Evolutionary conservation across 2,888 invertebrate genomes (phyloP).

Genomic region (Acronicta psi): DNA sequence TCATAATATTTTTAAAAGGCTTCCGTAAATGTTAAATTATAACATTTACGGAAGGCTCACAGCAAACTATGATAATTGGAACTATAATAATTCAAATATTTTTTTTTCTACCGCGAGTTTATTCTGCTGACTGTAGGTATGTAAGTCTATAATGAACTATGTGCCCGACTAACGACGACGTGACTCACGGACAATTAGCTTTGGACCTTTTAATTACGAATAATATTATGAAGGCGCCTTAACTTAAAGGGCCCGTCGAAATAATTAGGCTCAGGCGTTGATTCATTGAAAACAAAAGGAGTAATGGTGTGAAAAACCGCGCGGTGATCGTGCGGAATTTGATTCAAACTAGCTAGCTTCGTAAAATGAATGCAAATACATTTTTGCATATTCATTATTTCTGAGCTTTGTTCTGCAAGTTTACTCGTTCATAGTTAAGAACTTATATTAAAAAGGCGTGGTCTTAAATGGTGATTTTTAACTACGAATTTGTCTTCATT

Average conservation of each 20-base stretch:
- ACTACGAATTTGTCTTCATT: slow-evolving; percentile 3
- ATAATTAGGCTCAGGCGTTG: slow-evolving; percentile 81
- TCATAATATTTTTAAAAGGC: no score
- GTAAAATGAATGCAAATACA: slow-evolving; percentile 47
- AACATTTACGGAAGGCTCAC: no score
- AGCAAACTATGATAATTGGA: no score
- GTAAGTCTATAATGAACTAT: slow-evolving; percentile 71
- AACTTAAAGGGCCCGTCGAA: slow-evolving; percentile 74
- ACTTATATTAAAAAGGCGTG: slow-evolving; percentile 26
- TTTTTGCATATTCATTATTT: slow-evolving; percentile 53
- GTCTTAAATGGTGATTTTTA: slow-evolving; percentile 15
- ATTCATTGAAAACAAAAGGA: slow-evolving; percentile 81
- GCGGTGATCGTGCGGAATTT: slow-evolving; percentile 65
- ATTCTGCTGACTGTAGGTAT: slow-evolving; percentile 20
- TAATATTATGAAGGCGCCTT: slow-evolving; percentile 80
- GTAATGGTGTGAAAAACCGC: slow-evolving; percentile 81
- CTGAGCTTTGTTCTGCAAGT: slow-evolving; percentile 36
- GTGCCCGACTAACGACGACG: slow-evolving; percentile 67
- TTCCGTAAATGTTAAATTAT: no score
- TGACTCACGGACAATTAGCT: slow-evolving; percentile 82
- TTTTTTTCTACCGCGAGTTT: background rate
- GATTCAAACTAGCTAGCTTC: slow-evolving; percentile 32
- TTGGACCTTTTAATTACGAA: slow-evolving; percentile 80
- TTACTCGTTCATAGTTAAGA: slow-evolving; percentile 28
- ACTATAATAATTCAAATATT: background rate